Evolutionary conservation across 2,888 invertebrate genomes (phyloP).

Genomic region (Molorchus minor): DNA sequence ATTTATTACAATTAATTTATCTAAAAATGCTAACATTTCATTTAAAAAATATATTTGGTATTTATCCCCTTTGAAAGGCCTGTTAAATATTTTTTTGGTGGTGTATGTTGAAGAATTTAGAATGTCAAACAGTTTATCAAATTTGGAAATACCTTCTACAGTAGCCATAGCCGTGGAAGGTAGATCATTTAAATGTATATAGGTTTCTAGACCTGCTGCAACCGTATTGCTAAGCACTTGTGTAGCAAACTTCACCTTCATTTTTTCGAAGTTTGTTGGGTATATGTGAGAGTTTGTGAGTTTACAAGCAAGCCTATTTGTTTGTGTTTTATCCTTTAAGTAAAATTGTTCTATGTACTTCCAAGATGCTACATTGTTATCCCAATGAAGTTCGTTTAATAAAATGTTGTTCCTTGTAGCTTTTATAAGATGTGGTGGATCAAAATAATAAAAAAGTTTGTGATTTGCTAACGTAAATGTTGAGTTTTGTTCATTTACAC

Average conservation of each 20-base stretch:
- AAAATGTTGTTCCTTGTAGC: neutral
- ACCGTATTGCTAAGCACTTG: neutral
- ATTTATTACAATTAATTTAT: neutral
- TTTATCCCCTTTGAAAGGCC: neutral
- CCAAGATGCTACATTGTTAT: neutral
- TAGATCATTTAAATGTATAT: neutral
- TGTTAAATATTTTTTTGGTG: neutral
- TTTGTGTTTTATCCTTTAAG: neutral
- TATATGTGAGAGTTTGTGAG: neutral
- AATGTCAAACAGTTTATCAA: conserved; percentile 1
- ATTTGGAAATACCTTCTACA: neutral
- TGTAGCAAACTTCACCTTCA: neutral
- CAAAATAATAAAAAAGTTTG: conserved; percentile 2
- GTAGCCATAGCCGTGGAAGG: neutral
- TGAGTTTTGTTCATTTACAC: conserved; percentile 1
- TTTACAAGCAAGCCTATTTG: conserved; percentile 1
- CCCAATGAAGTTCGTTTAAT: neutral
- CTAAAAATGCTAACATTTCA: neutral
- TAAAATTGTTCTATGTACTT: neutral
- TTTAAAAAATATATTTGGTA: neutral
- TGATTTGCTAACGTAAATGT: neutral
- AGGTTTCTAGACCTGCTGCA: neutral
- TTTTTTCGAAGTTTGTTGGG: neutral
- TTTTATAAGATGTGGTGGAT: neutral
- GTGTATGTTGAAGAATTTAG: neutral